A percentile compares a stretch with the other conserved stretches of the same genome.
Conservation (phyloP, 2,113 vertebrate species). For the Poecilia latipinna region DNA sequence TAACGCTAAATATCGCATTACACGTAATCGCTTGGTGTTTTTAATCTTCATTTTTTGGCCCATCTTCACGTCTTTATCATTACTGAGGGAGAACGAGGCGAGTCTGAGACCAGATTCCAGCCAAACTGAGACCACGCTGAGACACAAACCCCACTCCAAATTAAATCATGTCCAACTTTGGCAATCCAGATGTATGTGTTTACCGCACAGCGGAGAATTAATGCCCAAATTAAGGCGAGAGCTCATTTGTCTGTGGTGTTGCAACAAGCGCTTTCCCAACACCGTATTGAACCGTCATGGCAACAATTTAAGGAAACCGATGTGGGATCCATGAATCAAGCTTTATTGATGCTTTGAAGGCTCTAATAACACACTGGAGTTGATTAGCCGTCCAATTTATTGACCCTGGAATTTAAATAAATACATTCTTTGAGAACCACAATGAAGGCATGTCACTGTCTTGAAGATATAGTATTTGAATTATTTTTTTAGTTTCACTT, state of each 20-base stretch:
- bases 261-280: slow-evolving; percentile 50
- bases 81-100: background rate
- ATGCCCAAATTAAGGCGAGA: slow-evolving; percentile 31
- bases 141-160: background rate
- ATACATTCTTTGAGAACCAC: slow-evolving; percentile 53
- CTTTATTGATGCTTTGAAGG: slow-evolving; percentile 65
- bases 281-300: slow-evolving; percentile 34
- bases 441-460: slow-evolving; percentile 24
- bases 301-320: slow-evolving; percentile 37
- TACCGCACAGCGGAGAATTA: slow-evolving; percentile 29
- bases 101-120: background rate
- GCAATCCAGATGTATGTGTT: slow-evolving; percentile 4
- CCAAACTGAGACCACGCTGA: slow-evolving; percentile 11
- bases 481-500: background rate
- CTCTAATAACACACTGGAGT: slow-evolving; percentile 48
- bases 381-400: slow-evolving; percentile 46
- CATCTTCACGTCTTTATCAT: slow-evolving; percentile 18
- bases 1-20: slow-evolving; percentile 31
- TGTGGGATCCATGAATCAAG: slow-evolving; percentile 66
- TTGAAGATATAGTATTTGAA: background rate
- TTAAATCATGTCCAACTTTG: slow-evolving; percentile 6
- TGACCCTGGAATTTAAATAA: slow-evolving; percentile 49
- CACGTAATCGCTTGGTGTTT: slow-evolving; percentile 32
- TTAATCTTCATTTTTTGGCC: background rate
- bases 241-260: slow-evolving; percentile 43